Evolutionary conservation across 2,113 vertebrate genomes (phyloP).

Genomic region (Aleadryas rufinucha): DNA sequence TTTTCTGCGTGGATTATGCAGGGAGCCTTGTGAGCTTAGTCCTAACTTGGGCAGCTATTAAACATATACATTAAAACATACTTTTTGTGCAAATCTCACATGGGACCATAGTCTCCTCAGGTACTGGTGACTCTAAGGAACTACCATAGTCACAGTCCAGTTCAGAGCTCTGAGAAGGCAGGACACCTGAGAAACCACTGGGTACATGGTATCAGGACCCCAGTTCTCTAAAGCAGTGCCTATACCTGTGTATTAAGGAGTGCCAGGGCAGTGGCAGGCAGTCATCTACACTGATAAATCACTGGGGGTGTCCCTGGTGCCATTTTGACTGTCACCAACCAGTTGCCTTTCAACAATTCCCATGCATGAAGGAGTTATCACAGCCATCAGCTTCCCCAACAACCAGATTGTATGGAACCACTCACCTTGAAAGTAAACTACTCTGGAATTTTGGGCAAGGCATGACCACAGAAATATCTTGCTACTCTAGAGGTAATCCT

Average conservation of each 20-base stretch:
- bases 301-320: accelerated
- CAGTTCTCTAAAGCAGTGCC: background rate
- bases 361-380: background rate
- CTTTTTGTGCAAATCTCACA: background rate
- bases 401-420: background rate
- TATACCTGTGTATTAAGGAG: too few species aligned
- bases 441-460: background rate
- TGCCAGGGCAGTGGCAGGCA: background rate
- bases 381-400: background rate
- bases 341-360: background rate
- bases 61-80: background rate
- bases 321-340: background rate
- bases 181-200: background rate
- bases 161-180: background rate
- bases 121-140: background rate
- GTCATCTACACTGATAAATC: background rate
- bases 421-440: background rate
- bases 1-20: background rate
- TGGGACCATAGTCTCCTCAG: background rate
- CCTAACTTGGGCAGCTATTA: background rate
- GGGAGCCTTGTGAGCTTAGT: background rate
- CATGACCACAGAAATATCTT: background rate
- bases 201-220: background rate
- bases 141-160: background rate
- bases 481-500: too few species aligned